Evolutionary conservation across 2,113 vertebrate genomes (phyloP).

Genomic region (Peucedramus taeniatus): DNA sequence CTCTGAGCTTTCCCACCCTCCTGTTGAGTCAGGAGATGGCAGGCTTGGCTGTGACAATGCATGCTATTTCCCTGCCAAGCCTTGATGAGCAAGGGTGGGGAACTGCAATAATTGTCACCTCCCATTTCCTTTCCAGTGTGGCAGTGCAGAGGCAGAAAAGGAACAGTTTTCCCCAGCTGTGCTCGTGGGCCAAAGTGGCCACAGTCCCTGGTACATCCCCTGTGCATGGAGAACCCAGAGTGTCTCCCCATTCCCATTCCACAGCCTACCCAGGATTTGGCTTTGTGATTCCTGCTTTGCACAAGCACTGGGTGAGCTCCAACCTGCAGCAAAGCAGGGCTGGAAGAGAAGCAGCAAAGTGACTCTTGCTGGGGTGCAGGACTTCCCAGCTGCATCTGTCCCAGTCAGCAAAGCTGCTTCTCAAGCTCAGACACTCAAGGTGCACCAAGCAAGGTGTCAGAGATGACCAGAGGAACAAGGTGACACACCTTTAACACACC

Average conservation of each 20-base stretch:
- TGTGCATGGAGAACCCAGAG: fast-evolving
- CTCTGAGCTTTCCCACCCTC: background rate
- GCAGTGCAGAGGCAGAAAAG: background rate
- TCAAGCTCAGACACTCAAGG: background rate
- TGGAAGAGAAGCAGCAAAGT: background rate
- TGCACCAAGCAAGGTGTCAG: background rate
- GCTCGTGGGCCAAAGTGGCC: fast-evolving
- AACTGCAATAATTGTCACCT: background rate
- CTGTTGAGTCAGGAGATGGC: background rate
- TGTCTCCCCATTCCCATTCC: background rate
- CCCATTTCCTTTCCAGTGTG: background rate
- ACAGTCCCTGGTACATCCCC: fast-evolving
- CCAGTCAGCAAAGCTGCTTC: background rate
- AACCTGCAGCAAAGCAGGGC: background rate
- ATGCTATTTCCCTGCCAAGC: background rate
- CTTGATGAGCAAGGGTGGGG: background rate
- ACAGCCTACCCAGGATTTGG: background rate
- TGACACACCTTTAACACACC: background rate
- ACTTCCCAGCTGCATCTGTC: background rate
- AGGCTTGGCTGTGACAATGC: background rate
- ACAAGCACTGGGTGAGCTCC: background rate
- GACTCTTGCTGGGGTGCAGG: background rate
- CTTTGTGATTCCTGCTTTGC: background rate
- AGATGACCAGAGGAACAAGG: fast-evolving
- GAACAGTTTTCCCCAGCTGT: background rate